phyloP scores from a whole-genome alignment of 2,888 invertebrate genomes.

The Orthosia incerta region DNA sequence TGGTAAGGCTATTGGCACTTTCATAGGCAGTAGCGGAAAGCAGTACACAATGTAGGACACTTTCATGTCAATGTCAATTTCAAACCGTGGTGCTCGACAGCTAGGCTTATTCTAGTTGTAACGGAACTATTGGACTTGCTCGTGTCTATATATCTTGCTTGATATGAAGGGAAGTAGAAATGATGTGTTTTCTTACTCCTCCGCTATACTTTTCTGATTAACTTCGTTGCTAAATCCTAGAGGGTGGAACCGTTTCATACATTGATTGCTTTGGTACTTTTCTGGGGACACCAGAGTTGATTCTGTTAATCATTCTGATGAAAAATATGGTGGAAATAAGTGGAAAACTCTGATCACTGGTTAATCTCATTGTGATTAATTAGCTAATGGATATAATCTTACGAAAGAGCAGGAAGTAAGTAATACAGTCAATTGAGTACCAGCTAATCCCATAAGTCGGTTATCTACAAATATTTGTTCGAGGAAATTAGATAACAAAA shows the following conservation, averaged over 20 bases:
- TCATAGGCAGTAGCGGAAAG: conserved; percentile 57
- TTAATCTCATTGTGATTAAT: neutral
- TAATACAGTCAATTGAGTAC: neutral
- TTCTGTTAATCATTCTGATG: too few species aligned
- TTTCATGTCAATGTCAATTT: too few species aligned
- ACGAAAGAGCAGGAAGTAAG: neutral
- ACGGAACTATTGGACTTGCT: too few species aligned
- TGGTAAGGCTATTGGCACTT: conserved; percentile 15
- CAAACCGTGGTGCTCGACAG: too few species aligned
- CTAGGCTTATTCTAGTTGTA: too few species aligned
- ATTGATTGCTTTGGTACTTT: too few species aligned
- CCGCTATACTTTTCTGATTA: neutral
- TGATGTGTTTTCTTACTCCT: neutral
- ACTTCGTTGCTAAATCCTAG: too few species aligned
- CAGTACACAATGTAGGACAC: neutral
- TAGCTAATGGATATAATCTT: neutral
- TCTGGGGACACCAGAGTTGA: too few species aligned
- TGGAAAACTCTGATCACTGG: neutral
- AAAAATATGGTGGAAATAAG: too few species aligned
- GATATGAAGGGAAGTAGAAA: neutral
- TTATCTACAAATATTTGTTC: neutral
- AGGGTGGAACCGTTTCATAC: too few species aligned
- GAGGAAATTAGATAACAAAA: too few species aligned
- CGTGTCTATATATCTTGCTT: too few species aligned
- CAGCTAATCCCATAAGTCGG: conserved; percentile 22